Percentiles rank a stretch among this genome's conserved stretches.
phyloP scores from a whole-genome alignment of 2,113 vertebrate species.

The Lota lota region DNA sequence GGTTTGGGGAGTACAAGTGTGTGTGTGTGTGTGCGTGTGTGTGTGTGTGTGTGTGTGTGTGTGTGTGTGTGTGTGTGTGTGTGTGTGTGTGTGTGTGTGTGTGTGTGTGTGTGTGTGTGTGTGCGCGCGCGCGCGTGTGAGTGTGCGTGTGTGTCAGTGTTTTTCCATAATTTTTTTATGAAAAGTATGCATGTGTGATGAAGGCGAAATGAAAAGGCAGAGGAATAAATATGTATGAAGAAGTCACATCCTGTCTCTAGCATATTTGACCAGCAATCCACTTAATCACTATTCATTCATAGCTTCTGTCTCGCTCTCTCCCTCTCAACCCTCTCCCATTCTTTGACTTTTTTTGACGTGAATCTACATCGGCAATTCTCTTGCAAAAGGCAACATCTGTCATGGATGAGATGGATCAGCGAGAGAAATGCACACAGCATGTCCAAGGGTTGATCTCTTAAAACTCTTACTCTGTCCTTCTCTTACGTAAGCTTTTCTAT shows the following conservation, averaged over 20 bases:
- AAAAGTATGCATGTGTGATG: background rate
- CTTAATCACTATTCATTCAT: too few species aligned
- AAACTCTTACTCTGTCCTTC: background rate
- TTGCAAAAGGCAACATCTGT: too few species aligned
- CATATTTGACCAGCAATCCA: too few species aligned
- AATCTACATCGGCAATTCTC: background rate
- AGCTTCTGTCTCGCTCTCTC: background rate
- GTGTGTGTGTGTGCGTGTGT: background rate
- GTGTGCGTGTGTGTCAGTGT: background rate
- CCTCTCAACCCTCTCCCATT: background rate
- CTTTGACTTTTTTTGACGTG: background rate
- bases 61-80: background rate
- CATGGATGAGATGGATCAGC: too few species aligned
- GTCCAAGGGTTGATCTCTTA: too few species aligned
- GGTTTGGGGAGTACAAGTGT: background rate
- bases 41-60: background rate
- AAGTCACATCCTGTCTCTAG: background rate
- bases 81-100: background rate
- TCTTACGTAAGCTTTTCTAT: constrained; percentile 52
- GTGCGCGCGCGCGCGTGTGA: background rate
- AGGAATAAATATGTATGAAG: background rate
- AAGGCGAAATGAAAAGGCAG: background rate
- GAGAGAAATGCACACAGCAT: too few species aligned
- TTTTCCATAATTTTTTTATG: background rate
- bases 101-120: background rate